These are phyloP conservation scores for Euborellia annulipes DNA, from an alignment of 1,140 invertebrate species.

Conservation along the genomic window DNA sequence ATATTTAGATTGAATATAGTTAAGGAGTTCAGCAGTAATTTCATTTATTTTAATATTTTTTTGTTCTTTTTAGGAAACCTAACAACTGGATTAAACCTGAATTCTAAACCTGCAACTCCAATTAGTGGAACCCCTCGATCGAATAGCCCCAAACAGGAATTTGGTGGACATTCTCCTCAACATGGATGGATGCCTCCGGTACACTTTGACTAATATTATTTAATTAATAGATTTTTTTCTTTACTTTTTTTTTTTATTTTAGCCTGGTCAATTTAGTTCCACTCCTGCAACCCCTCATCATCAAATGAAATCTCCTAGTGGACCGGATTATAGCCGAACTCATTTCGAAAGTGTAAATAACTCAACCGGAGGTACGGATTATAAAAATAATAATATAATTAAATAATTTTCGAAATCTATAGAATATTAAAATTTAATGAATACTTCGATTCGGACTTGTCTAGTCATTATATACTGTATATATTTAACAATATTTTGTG, in stretches of 20 bases:
- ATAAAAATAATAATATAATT: too few species aligned
- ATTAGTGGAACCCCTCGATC: slow-evolving; percentile 9
- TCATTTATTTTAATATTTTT: slow-evolving; percentile 3
- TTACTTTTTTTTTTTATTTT: too few species aligned
- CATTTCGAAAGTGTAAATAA: slow-evolving; percentile 38
- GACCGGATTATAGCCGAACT: slow-evolving; percentile 41
- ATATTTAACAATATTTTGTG: too few species aligned
- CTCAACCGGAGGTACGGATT: too few species aligned
- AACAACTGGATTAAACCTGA: not conserved
- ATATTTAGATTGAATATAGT: not conserved
- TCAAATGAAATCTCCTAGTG: slow-evolving; percentile 24
- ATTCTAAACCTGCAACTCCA: slow-evolving; percentile 12
- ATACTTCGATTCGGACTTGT: too few species aligned
- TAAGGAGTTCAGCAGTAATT: not conserved
- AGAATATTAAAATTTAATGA: too few species aligned
- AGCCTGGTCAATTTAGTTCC: too few species aligned
- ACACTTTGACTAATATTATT: not conserved
- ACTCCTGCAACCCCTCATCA: slow-evolving; percentile 21
- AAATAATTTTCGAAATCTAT: too few species aligned
- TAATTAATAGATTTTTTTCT: slow-evolving; percentile 3
- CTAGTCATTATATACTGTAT: too few species aligned
- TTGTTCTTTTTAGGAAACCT: slow-evolving; percentile 3
- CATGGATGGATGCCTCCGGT: slow-evolving; percentile 1
- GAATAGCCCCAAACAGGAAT: slow-evolving; percentile 4
- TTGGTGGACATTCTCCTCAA: slow-evolving; percentile 4